Evolutionary conservation across 2,888 invertebrate genomes (phyloP).

Genomic region (Euplagia quadripunctaria): DNA sequence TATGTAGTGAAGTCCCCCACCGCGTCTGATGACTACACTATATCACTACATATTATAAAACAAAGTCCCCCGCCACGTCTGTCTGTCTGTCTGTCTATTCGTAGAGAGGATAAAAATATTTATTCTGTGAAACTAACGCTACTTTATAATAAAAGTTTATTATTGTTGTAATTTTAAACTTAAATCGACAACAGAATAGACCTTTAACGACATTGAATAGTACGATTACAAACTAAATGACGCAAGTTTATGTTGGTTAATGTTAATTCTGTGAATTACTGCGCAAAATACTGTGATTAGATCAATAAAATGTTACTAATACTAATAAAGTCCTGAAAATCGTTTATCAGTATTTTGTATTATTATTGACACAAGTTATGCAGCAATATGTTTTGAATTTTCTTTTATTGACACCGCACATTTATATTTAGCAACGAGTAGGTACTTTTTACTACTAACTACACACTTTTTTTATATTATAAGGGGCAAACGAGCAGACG

Average conservation of each 20-base stretch:
- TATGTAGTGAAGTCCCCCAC: too few species aligned
- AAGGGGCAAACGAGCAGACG: too few species aligned
- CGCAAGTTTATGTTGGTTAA: slow-evolving; percentile 21
- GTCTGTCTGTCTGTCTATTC: too few species aligned
- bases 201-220: neutral
- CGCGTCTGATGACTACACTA: too few species aligned
- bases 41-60: too few species aligned
- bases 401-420: neutral
- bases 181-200: neutral
- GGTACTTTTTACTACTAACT: too few species aligned
- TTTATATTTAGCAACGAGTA: too few species aligned
- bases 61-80: too few species aligned
- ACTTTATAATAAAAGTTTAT: neutral
- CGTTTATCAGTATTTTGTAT: neutral
- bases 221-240: slow-evolving; percentile 18
- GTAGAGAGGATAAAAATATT: too few species aligned
- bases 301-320: neutral
- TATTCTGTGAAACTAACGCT: neutral
- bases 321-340: neutral
- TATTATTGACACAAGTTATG: neutral
- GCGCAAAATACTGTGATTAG: slow-evolving; percentile 17
- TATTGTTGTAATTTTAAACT: neutral
- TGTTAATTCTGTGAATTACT: slow-evolving; percentile 23
- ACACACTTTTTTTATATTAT: too few species aligned
- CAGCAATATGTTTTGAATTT: neutral